Percentiles rank a stretch among this genome's conserved stretches.
phyloP scores from a whole-genome alignment of 2,888 invertebrate genomes.

The Dryococelus australis region DNA sequence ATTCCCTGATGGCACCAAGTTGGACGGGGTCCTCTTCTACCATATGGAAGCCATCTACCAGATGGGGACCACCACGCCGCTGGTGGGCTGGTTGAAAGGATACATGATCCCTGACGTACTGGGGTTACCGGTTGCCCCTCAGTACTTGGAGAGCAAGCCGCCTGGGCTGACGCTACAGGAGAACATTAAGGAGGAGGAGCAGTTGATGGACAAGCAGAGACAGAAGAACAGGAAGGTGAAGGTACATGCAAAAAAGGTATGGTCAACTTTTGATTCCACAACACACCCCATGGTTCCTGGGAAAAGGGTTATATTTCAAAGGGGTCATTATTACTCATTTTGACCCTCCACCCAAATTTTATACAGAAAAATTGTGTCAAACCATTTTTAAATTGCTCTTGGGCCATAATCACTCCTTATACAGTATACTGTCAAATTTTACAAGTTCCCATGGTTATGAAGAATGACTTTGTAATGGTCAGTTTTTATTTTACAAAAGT shows the following conservation, averaged over 20 bases:
- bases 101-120: constrained; percentile 87
- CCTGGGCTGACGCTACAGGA: not conserved
- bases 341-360: too few species aligned
- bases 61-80: constrained; percentile 76
- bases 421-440: too few species aligned
- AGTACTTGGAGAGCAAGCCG: not conserved
- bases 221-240: not conserved
- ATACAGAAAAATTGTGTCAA: too few species aligned
- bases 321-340: too few species aligned
- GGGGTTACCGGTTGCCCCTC: constrained; percentile 52
- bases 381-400: too few species aligned
- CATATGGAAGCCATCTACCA: constrained; percentile 83
- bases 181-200: not conserved
- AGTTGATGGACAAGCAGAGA: not conserved
- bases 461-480: too few species aligned
- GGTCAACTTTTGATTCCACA: too few species aligned
- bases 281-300: too few species aligned
- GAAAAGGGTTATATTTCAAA: too few species aligned
- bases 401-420: too few species aligned
- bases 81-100: constrained; percentile 91
- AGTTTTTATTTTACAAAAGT: too few species aligned
- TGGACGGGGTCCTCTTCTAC: constrained; percentile 93
- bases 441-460: too few species aligned
- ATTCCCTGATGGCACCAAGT: constrained; percentile 45
- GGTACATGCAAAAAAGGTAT: not conserved